Base-by-base conservation (phyloP, 1,140 invertebrate genomes). In the Diabrotica virgifera region DNA sequence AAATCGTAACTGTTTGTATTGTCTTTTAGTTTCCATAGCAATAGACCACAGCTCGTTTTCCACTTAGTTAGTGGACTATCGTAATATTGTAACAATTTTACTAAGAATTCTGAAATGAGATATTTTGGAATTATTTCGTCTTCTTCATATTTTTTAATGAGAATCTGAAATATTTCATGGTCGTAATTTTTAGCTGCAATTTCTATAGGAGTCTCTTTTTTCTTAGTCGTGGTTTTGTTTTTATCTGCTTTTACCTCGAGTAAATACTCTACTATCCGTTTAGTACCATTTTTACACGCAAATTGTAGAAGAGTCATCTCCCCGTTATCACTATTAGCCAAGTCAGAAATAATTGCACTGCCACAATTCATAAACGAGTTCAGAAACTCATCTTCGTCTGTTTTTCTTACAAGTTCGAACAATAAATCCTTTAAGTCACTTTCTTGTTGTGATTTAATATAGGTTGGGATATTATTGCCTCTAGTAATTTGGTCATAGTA, bases 101-200 rank as follows among this genome's bases (percentile, higher is more conserved):
- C 58, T 8, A 76, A 54, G 8, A 68, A 24, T 24, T 24, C 1
- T 24, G 24, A 24, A 24, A 24, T 24, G 24, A 24, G 40, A 6
- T 50, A 51, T 52, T 67, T 56, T 14, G 69, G 64, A 52, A 70
- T 60, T 24, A 2, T 4, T 24, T 24, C 24, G 59, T 81, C 78
- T 0, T 79, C 72, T 40, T 84, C 79, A 52, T 83, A 78, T 52
- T 83, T 79, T n/a, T 82, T 77, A 10, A 87, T 70, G 35, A 90
- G 80, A 59, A 82, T 70, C 72, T 86, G 77, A 9, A 91, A 74
- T 24, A 90, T 87, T 71, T 82, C 80, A 70, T 79, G 77, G 71
- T 84, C 86, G 36, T 89, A 89, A 73, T 84, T 82, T 61, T 81
- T 79, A 53, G 83, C 82, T 50, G 88, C 85, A 62, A 87, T 81